Percentiles rank a stretch among this genome's conserved stretches.
These are phyloP conservation scores for Zygaena filipendulae DNA, from an alignment of 2,888 invertebrate species.

Conservation along the genomic window DNA sequence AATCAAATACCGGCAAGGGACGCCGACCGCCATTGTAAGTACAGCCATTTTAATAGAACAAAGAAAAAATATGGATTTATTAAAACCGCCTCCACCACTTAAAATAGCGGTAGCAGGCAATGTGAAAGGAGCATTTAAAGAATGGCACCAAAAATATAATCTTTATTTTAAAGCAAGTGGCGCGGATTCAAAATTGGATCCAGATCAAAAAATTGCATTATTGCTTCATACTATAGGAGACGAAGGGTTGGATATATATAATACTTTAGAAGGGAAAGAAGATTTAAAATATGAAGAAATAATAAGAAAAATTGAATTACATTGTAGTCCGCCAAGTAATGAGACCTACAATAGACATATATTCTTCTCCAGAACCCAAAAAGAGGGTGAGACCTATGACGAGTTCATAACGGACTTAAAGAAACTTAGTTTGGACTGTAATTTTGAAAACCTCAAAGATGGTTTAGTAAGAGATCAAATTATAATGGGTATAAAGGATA, in stretches of 20 bases:
- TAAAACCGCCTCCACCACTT: neutral
- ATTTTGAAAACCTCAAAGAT: slow-evolving; percentile 2
- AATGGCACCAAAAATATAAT: slow-evolving; percentile 3
- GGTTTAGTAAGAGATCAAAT: slow-evolving; percentile 4
- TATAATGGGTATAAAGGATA: slow-evolving; percentile 1
- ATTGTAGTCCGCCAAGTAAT: slow-evolving; percentile 6
- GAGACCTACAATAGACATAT: slow-evolving; percentile 5
- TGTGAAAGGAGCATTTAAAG: neutral
- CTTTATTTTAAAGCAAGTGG: slow-evolving; percentile 2
- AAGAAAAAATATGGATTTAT: slow-evolving; percentile 1
- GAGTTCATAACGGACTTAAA: slow-evolving; percentile 3
- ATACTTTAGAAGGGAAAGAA: slow-evolving; percentile 4
- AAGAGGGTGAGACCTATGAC: neutral
- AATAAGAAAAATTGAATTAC: neutral
- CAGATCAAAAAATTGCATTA: slow-evolving; percentile 3
- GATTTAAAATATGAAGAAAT: slow-evolving; percentile 1
- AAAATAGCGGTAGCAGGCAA: neutral
- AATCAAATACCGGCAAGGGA: too few relatives aligned
- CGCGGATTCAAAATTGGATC: neutral
- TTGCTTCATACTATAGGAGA: slow-evolving; percentile 4
- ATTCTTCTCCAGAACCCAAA: slow-evolving; percentile 3
- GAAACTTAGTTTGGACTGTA: slow-evolving; percentile 5
- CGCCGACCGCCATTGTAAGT: too few relatives aligned
- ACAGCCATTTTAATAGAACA: too few relatives aligned
- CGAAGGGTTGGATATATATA: slow-evolving; percentile 2